phyloP scores from a whole-genome alignment of 2,113 vertebrate genomes.

The Opisthocomus hoazin region DNA sequence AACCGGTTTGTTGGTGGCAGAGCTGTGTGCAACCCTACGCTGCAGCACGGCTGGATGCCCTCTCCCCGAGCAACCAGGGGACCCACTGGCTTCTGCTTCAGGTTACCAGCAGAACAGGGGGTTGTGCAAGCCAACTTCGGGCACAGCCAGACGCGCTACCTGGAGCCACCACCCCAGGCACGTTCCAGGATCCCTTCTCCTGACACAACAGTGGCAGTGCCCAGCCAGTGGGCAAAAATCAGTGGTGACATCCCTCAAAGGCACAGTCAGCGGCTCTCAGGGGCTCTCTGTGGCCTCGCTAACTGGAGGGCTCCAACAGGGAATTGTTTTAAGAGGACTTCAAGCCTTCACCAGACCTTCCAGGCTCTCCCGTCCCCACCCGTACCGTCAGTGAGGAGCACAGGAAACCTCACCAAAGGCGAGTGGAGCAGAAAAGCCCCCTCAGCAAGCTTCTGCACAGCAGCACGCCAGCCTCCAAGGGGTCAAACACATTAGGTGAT shows the following conservation, averaged over 20 bases:
- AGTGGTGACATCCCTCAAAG: rapidly evolving
- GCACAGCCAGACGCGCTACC: neutral
- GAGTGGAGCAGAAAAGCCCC: neutral
- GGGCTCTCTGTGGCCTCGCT: neutral
- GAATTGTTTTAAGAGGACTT: neutral
- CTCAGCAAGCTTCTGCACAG: neutral
- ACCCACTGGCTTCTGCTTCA: neutral
- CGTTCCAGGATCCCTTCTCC: rapidly evolving
- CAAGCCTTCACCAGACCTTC: neutral
- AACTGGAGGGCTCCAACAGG: neutral
- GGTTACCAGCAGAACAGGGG: neutral
- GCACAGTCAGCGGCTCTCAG: neutral
- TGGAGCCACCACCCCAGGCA: neutral
- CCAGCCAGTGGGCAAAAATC: neutral
- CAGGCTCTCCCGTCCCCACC: neutral
- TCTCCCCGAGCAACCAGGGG: rapidly evolving
- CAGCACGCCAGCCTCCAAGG: neutral
- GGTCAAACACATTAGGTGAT: neutral
- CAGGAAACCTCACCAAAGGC: neutral
- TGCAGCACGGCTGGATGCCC: neutral
- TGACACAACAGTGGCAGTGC: rapidly evolving
- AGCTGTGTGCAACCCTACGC: neutral
- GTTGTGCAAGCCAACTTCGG: neutral
- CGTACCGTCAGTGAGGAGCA: rapidly evolving
- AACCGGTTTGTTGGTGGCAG: neutral